Evolutionary conservation across 1,140 invertebrate genomes (phyloP), one percentile per base, ranked within the genome.

Genomic region (Thalassaphorura encarpata): DNA sequence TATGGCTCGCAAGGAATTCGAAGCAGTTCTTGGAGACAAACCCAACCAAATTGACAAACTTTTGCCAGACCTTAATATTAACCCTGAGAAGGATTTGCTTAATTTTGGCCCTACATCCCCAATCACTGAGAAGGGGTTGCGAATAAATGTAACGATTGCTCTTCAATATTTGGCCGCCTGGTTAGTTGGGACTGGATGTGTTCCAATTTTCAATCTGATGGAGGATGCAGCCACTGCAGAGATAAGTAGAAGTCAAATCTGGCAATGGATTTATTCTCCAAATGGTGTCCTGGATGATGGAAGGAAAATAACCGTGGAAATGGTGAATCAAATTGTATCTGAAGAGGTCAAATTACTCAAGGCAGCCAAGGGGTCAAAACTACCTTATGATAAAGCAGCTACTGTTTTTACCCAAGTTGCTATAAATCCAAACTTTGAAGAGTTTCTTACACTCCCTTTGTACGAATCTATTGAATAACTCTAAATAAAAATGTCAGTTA

Each of bases 211-310:
- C 75, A 46, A 78, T 83, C 51, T 62, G 8, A 62, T 62, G 61
- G 83, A 85, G 67, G 83, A 85, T 69, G 83, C 82, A 0, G 83
- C 83, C 8, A 85, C 83, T 0, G 82, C 82, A 3, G 83, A 85
- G 69, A 84, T 84, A 62, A 83, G 80, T 5, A 74, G 83, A 49
- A 78, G 76, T 19, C 80, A 84, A 70, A 75, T 85, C 33, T 84
- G 83, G 83, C 83, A 85, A 68, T 84, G 83, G 80, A 79, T 84
- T 62, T 46, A 60, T 45, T 67, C 63, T 15, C 39, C 62, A 13
- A 66, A 65, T 0, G 60, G 60, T 26, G 65, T 79, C 42, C 75
- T 79, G 66, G 72, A 75, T 26, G 65, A 67, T 13, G 66, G 69
- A 13, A 48, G 69, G 47, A 60, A 64, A 19, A 72, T 79, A n/a